Evolutionary conservation across 2,888 invertebrate species (phyloP).

Genomic region (Andrena minutula): DNA sequence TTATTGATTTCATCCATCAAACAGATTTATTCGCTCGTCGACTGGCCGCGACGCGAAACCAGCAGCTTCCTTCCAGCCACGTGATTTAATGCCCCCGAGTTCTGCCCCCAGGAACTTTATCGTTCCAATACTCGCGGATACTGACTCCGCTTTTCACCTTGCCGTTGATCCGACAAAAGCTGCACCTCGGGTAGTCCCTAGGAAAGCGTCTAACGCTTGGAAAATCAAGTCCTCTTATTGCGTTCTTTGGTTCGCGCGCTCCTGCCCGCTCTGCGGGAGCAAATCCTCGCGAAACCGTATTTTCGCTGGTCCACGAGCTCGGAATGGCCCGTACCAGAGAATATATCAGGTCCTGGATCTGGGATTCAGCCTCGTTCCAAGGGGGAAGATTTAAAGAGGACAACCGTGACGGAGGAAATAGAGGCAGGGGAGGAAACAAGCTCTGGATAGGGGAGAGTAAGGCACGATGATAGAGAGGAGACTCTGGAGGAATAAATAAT

Average conservation of each 20-base stretch:
- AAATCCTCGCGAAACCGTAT: constrained; percentile 14
- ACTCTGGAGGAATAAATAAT: constrained; percentile 20
- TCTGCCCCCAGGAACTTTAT: not conserved
- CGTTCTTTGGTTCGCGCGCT: constrained; percentile 1
- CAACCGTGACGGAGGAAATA: constrained; percentile 2
- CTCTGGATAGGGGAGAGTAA: not conserved
- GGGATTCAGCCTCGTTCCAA: not conserved
- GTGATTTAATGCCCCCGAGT: not conserved
- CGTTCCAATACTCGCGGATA: not conserved
- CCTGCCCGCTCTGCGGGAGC: not conserved
- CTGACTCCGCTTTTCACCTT: not conserved
- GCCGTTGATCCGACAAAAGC: not conserved
- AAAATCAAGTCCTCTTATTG: constrained; percentile 56
- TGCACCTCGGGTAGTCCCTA: not conserved
- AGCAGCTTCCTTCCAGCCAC: not conserved
- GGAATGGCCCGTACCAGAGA: constrained; percentile 5
- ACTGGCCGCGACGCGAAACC: not conserved
- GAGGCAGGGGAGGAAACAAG: constrained; percentile 6
- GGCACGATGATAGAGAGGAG: constrained; percentile 3
- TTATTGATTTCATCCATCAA: constrained; percentile 7
- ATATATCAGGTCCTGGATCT: constrained; percentile 16
- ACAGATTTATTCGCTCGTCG: constrained; percentile 1
- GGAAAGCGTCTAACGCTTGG: not conserved
- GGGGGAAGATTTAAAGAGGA: constrained; percentile 29
- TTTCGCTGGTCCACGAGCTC: not conserved